Evolutionary conservation across 2,888 invertebrate genomes (phyloP).

Genomic region (Osedax fenrisi): DNA sequence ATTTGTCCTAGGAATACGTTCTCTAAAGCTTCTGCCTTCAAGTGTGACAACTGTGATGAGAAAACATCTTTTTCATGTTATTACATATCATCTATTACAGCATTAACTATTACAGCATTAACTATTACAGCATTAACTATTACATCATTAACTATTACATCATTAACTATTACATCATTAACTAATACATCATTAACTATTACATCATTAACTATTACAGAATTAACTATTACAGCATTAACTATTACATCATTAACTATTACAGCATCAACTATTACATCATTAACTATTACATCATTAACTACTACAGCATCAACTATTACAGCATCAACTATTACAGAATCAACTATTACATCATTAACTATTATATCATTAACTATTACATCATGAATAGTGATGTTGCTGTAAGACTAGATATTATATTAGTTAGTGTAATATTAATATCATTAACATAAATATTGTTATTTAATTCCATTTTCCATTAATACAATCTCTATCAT

Average conservation of each 20-base stretch:
- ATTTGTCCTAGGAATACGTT: slow-evolving; percentile 52
- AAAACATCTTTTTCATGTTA: slow-evolving; percentile 19
- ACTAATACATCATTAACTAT: not conserved
- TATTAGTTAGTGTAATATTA: too few species aligned
- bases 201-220: not conserved
- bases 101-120: not conserved
- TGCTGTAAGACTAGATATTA: too few species aligned
- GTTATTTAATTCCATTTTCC: too few species aligned
- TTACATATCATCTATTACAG: not conserved
- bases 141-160: not conserved
- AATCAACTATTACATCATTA: not conserved
- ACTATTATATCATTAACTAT: not conserved
- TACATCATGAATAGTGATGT: not conserved
- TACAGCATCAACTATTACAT: not conserved
- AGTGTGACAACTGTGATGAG: slow-evolving; percentile 51
- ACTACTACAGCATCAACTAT: not conserved
- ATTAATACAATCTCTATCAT: too few species aligned
- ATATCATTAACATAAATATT: too few species aligned
- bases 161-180: not conserved
- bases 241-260: not conserved
- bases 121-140: not conserved
- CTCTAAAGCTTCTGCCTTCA: slow-evolving; percentile 50
- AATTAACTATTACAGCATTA: not conserved
- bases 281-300: not conserved
- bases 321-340: not conserved